These are phyloP conservation scores for Ptychadena robeensis DNA, from an alignment of 2,797 vertebrate species.

Conservation along the genomic window DNA sequence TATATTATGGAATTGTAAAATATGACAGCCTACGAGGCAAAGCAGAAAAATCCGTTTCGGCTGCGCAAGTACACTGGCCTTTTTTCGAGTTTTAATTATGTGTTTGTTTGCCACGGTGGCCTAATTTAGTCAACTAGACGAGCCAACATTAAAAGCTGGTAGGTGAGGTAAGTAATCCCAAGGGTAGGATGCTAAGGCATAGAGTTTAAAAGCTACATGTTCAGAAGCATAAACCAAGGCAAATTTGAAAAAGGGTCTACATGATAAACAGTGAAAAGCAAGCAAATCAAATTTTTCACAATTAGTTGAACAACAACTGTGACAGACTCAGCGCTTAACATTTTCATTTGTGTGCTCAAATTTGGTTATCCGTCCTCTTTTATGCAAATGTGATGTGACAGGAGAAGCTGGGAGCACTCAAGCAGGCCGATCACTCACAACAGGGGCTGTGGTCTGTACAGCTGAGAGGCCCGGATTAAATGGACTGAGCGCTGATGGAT, in stretches of 20 bases:
- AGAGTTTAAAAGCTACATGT: constrained; percentile 81
- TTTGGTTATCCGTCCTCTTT: constrained; percentile 95
- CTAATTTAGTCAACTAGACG: constrained; percentile 84
- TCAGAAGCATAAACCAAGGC: constrained; percentile 74
- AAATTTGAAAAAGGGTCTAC: constrained; percentile 77
- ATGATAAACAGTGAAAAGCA: constrained; percentile 86
- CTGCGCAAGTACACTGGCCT: constrained; percentile 76
- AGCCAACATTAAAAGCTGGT: constrained; percentile 83
- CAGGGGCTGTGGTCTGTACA: constrained; percentile 78
- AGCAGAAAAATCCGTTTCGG: constrained; percentile 76
- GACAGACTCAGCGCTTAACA: constrained; percentile 89
- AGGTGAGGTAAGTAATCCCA: constrained; percentile 85
- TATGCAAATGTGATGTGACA: constrained; percentile 89
- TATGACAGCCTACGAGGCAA: constrained; percentile 63
- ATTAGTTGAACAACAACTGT: constrained; percentile 93
- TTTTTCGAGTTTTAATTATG: constrained; percentile 81
- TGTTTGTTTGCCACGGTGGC: constrained; percentile 82
- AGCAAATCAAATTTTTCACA: constrained; percentile 98
- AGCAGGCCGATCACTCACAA: constrained; percentile 82
- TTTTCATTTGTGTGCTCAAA: constrained; percentile 89
- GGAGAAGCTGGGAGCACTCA: constrained; percentile 83
- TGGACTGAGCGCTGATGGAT: constrained; percentile 81
- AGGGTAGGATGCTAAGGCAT: constrained; percentile 73
- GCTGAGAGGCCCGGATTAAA: constrained; percentile 79
- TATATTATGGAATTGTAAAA: constrained; percentile 65